Percentiles rank a stretch among this genome's conserved stretches.
Conservation (phyloP, 92 coral and sea anemone genomes). For the Porites rus region DNA sequence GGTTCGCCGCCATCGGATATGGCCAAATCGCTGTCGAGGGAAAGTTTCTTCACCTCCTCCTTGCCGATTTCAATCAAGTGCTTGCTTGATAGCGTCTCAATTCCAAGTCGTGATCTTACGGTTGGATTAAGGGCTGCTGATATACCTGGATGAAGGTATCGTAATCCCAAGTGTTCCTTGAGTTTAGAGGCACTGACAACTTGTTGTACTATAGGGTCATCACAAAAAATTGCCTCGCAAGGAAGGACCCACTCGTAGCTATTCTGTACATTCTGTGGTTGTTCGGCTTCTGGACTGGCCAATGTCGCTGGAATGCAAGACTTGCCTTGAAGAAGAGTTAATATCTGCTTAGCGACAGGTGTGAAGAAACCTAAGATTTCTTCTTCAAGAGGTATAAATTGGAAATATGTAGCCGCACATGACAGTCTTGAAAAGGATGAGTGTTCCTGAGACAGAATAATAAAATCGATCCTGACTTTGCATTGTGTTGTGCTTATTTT, state of each 20-base stretch:
- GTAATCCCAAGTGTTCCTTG: slow-evolving; percentile 71
- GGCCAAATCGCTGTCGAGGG: background rate
- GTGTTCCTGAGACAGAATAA: slow-evolving; percentile 62
- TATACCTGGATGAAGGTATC: slow-evolving; percentile 80
- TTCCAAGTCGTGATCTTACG: slow-evolving; percentile 79
- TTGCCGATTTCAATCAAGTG: slow-evolving; percentile 87
- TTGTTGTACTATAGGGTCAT: slow-evolving; percentile 58
- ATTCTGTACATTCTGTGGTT: background rate
- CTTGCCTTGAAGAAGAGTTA: slow-evolving; percentile 74
- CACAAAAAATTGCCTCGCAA: slow-evolving; percentile 76
- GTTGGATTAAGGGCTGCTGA: slow-evolving; percentile 77
- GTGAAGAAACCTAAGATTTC: slow-evolving; percentile 89
- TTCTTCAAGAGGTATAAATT: slow-evolving; percentile 90
- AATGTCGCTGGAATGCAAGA: slow-evolving; percentile 76
- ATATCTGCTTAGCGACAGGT: slow-evolving; percentile 85
- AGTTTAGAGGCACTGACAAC: slow-evolving; percentile 72
- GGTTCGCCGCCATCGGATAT: background rate
- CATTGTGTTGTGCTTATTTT: too few relatives aligned
- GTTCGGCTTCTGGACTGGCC: slow-evolving; percentile 9
- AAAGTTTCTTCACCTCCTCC: slow-evolving; percentile 54
- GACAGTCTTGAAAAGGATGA: slow-evolving; percentile 76
- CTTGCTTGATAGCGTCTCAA: slow-evolving; percentile 76
- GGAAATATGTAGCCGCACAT: slow-evolving; percentile 75
- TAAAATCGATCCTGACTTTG: background rate
- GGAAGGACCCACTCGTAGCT: slow-evolving; percentile 76